Conservation (phyloP, 2,113 vertebrate genomes). For the Ceuthmochares aereus region DNA sequence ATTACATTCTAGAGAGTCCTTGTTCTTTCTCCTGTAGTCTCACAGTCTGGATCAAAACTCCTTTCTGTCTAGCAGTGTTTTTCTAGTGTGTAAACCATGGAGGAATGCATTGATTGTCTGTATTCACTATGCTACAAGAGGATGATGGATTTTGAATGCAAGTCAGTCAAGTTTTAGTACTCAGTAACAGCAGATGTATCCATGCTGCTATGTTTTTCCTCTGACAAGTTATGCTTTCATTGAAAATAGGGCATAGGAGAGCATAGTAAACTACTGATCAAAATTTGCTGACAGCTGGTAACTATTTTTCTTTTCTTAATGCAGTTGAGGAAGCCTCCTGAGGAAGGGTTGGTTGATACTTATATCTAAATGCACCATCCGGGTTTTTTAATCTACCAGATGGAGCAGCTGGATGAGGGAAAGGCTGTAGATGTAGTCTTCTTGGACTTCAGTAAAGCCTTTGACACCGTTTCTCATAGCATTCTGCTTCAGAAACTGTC, state of each 20-base stretch:
- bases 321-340: not conserved
- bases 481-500: no score
- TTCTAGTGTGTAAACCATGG: not conserved
- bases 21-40: not conserved
- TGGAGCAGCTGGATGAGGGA: no score
- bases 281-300: not conserved
- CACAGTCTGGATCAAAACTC: not conserved
- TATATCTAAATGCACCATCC: not conserved
- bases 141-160: not conserved
- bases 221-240: not conserved
- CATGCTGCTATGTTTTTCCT: not conserved
- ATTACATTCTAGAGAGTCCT: not conserved
- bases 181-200: not conserved
- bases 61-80: not conserved
- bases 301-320: not conserved
- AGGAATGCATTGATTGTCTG: not conserved
- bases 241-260: not conserved
- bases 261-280: not conserved
- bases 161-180: not conserved
- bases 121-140: not conserved
- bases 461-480: no score
- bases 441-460: no score
- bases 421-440: no score
- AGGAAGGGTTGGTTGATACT: not conserved
- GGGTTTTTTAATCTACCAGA: not conserved